phyloP scores from a whole-genome alignment of 2,113 vertebrate species.

The Hippocampus guttulatus region DNA sequence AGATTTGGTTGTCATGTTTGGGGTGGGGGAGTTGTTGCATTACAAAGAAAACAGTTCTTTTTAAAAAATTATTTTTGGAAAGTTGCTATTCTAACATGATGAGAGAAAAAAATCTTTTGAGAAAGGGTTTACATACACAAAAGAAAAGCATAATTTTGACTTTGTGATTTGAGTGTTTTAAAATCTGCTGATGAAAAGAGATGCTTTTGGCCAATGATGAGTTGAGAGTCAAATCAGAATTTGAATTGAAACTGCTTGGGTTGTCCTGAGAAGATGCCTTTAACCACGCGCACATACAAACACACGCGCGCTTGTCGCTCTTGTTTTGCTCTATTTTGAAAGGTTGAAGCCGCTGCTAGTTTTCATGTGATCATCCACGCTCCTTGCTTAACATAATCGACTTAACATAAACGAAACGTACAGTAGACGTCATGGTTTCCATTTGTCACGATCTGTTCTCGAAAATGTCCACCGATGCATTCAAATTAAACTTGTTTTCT shows the following conservation, averaged over 20 bases:
- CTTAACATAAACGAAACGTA: not conserved
- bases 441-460: constrained; percentile 1
- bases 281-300: not conserved
- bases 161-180: not conserved
- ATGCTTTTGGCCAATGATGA: not conserved
- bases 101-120: too few relatives aligned
- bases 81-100: too few relatives aligned
- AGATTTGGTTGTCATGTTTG: not conserved
- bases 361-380: not conserved
- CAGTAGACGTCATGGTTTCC: constrained; percentile 2
- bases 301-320: not conserved
- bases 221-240: not conserved
- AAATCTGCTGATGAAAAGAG: not conserved
- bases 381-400: not conserved
- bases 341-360: not conserved
- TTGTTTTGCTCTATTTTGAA: not conserved
- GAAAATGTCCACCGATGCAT: constrained; percentile 1
- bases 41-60: too few relatives aligned
- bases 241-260: not conserved
- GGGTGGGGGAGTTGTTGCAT: too few relatives aligned
- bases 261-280: not conserved
- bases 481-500: constrained; percentile 8
- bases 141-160: not conserved
- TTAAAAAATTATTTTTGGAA: too few relatives aligned
- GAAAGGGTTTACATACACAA: not conserved